Percentiles rank a stretch among this genome's conserved stretches.
phyloP scores from a whole-genome alignment of 92 coral and sea anemone species.

The Siderastrea radians region DNA sequence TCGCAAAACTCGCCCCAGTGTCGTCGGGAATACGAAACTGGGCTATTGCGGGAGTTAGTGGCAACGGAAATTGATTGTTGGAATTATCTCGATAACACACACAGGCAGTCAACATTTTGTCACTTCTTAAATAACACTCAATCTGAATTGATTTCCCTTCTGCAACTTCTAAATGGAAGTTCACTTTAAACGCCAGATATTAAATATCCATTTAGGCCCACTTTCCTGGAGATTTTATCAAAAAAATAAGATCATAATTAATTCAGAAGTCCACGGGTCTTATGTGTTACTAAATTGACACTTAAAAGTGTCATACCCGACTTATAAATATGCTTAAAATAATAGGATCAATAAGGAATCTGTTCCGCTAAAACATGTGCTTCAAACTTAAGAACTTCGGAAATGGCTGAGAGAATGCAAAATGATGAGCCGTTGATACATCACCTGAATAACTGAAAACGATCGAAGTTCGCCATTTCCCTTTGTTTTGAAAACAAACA shows the following conservation, averaged over 20 bases:
- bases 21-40: no score
- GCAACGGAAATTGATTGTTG: constrained; percentile 7
- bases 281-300: neutral
- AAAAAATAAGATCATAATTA: neutral
- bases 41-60: neutral
- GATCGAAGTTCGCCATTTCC: neutral
- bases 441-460: neutral
- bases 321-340: neutral
- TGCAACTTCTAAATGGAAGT: neutral
- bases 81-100: neutral
- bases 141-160: neutral
- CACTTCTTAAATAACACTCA: neutral
- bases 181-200: neutral
- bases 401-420: neutral
- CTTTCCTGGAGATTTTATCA: constrained; percentile 17
- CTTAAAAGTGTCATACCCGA: neutral
- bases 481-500: constrained; percentile 28
- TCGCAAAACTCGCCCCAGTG: no score
- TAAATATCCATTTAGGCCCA: neutral
- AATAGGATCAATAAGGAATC: neutral
- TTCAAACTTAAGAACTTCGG: neutral
- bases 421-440: neutral
- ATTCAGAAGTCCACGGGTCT: constrained; percentile 2
- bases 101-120: neutral
- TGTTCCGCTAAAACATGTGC: neutral